These are phyloP conservation scores for Panthera leo DNA, from an alignment of 2,113 vertebrate genomes.

Conservation along the genomic window DNA sequence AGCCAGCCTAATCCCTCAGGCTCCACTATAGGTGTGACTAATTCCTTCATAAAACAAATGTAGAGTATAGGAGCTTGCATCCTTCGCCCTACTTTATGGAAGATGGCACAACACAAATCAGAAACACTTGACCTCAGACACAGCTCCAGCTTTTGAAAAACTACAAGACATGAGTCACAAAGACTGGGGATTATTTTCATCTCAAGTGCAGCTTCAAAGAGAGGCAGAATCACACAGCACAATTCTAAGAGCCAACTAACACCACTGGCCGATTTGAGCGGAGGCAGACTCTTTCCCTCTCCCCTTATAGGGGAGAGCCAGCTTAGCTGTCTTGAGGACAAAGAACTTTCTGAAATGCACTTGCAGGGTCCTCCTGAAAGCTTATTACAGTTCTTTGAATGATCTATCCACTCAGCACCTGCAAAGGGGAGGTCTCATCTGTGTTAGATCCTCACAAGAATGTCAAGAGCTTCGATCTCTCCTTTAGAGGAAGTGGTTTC, in stretches of 20 bases:
- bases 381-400: background rate
- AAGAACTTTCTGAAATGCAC: background rate
- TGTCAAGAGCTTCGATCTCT: background rate
- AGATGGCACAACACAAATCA: background rate
- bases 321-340: background rate
- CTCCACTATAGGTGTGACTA: background rate
- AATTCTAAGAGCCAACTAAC: background rate
- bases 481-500: constrained; percentile 11
- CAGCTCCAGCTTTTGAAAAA: background rate
- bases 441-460: background rate
- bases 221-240: background rate
- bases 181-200: background rate
- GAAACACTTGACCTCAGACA: constrained; percentile 9
- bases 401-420: background rate
- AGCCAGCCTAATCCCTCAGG: background rate
- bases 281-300: background rate
- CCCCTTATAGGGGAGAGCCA: background rate
- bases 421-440: background rate
- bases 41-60: background rate
- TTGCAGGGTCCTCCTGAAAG: background rate
- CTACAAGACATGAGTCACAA: background rate
- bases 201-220: background rate
- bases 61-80: background rate
- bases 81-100: background rate
- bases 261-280: background rate